Conservation (phyloP, 2,888 invertebrate species). For the Epinotia bilunana region DNA sequence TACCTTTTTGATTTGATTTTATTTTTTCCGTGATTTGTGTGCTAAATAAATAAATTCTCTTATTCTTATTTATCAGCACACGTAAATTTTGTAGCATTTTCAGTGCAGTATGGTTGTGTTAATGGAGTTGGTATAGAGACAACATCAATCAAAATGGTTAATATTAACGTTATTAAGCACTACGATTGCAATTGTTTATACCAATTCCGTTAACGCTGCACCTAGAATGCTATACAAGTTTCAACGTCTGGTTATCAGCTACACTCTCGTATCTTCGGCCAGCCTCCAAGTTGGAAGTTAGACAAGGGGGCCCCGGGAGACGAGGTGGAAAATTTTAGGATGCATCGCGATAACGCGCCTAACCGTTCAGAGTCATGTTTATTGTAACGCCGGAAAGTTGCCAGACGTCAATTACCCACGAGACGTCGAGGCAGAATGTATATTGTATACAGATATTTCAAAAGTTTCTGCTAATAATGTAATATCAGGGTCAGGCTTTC, state of each 20-base stretch:
- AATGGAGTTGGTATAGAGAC: too few relatives aligned
- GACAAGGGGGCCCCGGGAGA: conserved; percentile 53
- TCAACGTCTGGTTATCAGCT: not conserved
- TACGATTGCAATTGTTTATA: too few relatives aligned
- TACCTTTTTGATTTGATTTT: too few relatives aligned
- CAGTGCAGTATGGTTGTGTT: too few relatives aligned
- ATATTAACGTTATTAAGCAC: too few relatives aligned
- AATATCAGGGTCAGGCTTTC: not conserved
- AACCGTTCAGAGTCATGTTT: conserved; percentile 39
- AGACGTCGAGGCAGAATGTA: conserved; percentile 16
- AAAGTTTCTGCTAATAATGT: conserved; percentile 25
- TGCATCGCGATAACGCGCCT: conserved; percentile 59
- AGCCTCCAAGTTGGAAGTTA: conserved; percentile 45
- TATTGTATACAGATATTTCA: conserved; percentile 17
- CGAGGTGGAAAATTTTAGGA: conserved; percentile 59
- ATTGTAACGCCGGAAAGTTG: conserved; percentile 37
- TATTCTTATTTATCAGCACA: too few relatives aligned
- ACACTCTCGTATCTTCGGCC: conserved; percentile 26
- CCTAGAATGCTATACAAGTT: too few relatives aligned
- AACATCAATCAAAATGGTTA: too few relatives aligned
- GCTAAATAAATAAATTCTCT: too few relatives aligned
- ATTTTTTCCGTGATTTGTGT: too few relatives aligned
- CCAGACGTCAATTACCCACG: conserved; percentile 39
- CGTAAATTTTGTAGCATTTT: too few relatives aligned
- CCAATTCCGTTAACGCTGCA: too few relatives aligned